These are phyloP conservation scores for Troilus luridus DNA, from an alignment of 2,888 invertebrate genomes.

Conservation along the genomic window DNA sequence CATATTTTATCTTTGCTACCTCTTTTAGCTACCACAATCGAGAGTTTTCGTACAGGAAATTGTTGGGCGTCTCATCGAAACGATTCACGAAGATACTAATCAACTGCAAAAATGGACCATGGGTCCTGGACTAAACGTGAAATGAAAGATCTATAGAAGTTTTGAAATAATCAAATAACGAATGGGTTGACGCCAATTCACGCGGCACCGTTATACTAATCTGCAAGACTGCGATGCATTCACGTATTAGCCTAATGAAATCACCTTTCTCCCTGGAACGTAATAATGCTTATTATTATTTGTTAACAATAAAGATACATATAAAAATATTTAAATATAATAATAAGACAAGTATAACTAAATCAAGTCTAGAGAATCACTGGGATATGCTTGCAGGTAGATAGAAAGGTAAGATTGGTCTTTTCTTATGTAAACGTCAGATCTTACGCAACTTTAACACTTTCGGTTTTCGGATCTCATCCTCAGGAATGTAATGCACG, in stretches of 20 bases:
- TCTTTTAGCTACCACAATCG: too few species aligned
- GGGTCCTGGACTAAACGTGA: too few species aligned
- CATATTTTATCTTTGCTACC: too few species aligned
- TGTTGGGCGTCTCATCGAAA: too few species aligned
- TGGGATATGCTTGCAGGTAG: not conserved
- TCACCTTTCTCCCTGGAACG: not conserved
- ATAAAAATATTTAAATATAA: too few species aligned
- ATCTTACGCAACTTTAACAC: slow-evolving; percentile 5
- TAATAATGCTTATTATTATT: not conserved
- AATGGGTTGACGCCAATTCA: not conserved
- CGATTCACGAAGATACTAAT: too few species aligned
- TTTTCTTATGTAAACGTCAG: not conserved
- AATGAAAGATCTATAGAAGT: not conserved
- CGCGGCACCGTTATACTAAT: slow-evolving; percentile 36
- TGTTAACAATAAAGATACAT: not conserved
- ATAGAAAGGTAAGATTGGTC: slow-evolving; percentile 7
- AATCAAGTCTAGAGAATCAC: not conserved
- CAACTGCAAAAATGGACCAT: too few species aligned
- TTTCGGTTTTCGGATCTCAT: slow-evolving; percentile 24
- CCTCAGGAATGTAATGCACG: not conserved
- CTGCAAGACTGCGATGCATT: slow-evolving; percentile 34
- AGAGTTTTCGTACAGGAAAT: too few species aligned
- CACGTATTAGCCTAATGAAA: slow-evolving; percentile 24
- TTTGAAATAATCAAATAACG: not conserved
- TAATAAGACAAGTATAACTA: not conserved